Evolutionary conservation across 2,888 invertebrate species (phyloP).

Genomic region (Proisotoma minuta): DNA sequence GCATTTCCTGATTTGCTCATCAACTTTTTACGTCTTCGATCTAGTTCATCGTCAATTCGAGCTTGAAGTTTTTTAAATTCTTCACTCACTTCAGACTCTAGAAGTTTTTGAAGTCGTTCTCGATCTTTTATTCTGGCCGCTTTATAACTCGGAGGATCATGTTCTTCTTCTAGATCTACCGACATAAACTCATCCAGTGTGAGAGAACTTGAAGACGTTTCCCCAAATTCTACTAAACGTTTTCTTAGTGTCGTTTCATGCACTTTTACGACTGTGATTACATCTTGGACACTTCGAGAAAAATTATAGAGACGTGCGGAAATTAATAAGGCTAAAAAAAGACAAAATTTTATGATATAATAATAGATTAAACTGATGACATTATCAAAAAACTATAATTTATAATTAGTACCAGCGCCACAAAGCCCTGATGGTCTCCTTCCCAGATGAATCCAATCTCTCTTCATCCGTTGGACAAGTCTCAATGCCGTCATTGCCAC

Average conservation of each 20-base stretch:
- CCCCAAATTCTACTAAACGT: constrained; percentile 88
- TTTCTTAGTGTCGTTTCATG: constrained; percentile 89
- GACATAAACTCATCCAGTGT: constrained; percentile 96
- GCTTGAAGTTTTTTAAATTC: constrained; percentile 72
- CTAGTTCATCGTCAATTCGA: constrained; percentile 78
- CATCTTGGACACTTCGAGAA: constrained; percentile 75
- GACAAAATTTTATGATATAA: constrained; percentile 27
- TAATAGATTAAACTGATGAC: neutral
- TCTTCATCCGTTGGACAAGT: constrained; percentile 93
- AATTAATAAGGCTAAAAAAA: constrained; percentile 78
- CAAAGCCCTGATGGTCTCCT: constrained; percentile 94
- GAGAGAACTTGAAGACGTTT: constrained; percentile 89
- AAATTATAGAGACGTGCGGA: constrained; percentile 91
- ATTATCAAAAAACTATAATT: too few relatives aligned
- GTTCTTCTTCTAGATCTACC: constrained; percentile 91
- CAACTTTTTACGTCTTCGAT: constrained; percentile 52
- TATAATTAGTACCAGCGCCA: constrained; percentile 89
- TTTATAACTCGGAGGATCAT: constrained; percentile 93
- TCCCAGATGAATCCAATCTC: constrained; percentile 95
- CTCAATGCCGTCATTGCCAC: constrained; percentile 91
- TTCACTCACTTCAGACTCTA: constrained; percentile 55
- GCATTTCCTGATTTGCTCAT: constrained; percentile 13
- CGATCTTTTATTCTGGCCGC: constrained; percentile 83
- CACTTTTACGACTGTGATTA: constrained; percentile 91
- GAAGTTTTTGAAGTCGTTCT: constrained; percentile 69